Base-by-base conservation (phyloP, 2,888 invertebrate species). In the Caenorhabditis sp. region DNA sequence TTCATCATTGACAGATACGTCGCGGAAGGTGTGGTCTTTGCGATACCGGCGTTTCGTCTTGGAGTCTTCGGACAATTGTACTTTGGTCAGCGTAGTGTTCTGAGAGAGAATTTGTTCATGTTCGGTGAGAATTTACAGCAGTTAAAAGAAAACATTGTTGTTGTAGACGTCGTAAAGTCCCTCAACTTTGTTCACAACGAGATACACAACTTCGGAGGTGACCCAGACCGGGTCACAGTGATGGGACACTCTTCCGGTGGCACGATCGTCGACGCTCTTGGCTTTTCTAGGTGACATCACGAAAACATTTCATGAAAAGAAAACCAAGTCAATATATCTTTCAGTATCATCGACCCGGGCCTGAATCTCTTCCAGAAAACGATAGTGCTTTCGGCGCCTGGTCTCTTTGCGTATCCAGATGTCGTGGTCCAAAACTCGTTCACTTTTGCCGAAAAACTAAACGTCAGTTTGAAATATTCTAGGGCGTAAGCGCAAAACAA, bases 1-100 rank as follows among this genome's bases (percentile, higher is more conserved):
- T 75, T 78, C 41, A 77, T 84, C 9, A 55, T 80, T 9, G 61
- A 80, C 6, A 78, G 81, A 61, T 84, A 80, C 62, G 81, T 80
- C 0, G 37, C 58, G 8, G 56, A 81, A 27, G 76, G 59, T 43
- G 26, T 85, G 17, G 71, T 86, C 2, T 82, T 85, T 39, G 81
- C 81, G 2, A 77, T 84, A 22, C 72, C 81, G 2, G 85, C 81
- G 6, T 83, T 82, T 24, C 78, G 86, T 13, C 50, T 85, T 3
- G 85, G 85, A 13, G 55, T 83, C 8, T 80, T 85, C 41, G 85
- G 84, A 0, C 79, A 83, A n/a, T 62, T 84, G 15, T 66, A 80
- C 43, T 63, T 84, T 45, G 82, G 80, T 20, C 41, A 74, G 17
- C 83, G 80, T 26, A 48, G 58, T 11, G 56, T 75, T 11, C 62